Percentiles rank a stretch among this genome's conserved stretches.
Evolutionary conservation across 2,797 vertebrate genomes (phyloP).

Genomic region (Sebastes itinus): DNA sequence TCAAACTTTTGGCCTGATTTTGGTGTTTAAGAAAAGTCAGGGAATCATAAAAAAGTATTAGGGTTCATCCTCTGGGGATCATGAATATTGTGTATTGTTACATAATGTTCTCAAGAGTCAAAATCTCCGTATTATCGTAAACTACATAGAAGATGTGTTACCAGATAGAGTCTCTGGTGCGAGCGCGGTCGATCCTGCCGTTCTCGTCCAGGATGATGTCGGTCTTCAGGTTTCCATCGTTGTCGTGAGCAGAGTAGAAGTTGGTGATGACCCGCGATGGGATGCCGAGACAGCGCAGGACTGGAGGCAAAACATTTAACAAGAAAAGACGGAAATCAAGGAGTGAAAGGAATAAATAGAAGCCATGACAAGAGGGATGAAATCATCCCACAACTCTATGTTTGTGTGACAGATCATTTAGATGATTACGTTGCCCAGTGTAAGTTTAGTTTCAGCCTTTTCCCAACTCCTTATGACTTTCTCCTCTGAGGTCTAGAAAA

Average conservation of each 20-base stretch:
- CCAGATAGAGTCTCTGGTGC: conserved; percentile 93
- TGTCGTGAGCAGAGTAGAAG: conserved; percentile 95
- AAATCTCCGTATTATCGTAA: background rate
- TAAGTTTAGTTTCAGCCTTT: background rate
- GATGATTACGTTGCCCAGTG: no score
- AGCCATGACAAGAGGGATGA: background rate
- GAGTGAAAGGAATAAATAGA: fast-evolving
- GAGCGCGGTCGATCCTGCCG: conserved; percentile 84
- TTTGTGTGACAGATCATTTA: background rate
- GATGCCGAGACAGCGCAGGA: conserved; percentile 94
- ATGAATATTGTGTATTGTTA: background rate
- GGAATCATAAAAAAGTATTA: background rate
- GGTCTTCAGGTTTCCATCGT: conserved; percentile 90
- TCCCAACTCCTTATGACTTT: background rate
- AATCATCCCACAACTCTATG: background rate
- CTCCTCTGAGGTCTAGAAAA: background rate
- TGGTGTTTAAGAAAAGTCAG: background rate
- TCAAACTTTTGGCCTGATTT: background rate
- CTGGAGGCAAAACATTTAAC: conserved; percentile 61
- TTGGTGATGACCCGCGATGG: conserved; percentile 92
- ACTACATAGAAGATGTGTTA: conserved; percentile 52
- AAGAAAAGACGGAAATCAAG: background rate
- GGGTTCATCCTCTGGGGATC: background rate
- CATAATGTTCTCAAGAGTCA: background rate
- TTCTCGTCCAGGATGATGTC: conserved; percentile 91